Evolutionary conservation across 2,888 invertebrate genomes (phyloP).

Genomic region (Ormyrus thymus): DNA sequence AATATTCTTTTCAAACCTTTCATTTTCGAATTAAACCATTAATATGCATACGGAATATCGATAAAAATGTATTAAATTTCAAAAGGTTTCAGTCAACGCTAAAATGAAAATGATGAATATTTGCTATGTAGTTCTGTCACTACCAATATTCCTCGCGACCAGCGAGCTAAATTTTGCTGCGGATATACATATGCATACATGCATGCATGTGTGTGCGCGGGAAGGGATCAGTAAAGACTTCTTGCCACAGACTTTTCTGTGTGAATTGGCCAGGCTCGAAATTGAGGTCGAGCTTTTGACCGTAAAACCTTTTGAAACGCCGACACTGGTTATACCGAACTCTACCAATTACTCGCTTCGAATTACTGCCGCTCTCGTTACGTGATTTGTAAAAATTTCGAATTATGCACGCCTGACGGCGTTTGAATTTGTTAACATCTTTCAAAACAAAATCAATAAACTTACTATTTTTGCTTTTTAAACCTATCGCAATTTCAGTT

Average conservation of each 20-base stretch:
- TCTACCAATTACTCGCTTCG: conserved; percentile 65
- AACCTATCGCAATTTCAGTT: too few species aligned
- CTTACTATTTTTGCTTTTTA: too few species aligned
- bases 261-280: conserved; percentile 61
- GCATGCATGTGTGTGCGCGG: neutral
- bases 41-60: too few species aligned
- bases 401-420: neutral
- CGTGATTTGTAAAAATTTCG: conserved; percentile 56
- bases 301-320: conserved; percentile 63
- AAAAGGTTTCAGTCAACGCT: neutral
- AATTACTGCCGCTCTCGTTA: conserved; percentile 62
- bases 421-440: too few species aligned
- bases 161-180: neutral
- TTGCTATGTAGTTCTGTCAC: neutral
- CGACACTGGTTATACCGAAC: conserved; percentile 58
- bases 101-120: conserved; percentile 20
- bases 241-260: conserved; percentile 56
- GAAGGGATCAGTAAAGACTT: conserved; percentile 24
- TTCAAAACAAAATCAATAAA: too few species aligned
- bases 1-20: too few species aligned
- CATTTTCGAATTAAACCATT: too few species aligned
- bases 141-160: conserved; percentile 1
- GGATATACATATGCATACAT: neutral
- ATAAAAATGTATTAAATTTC: too few species aligned
- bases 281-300: conserved; percentile 66